Conservation (phyloP, 30 jellyfish, hydroid and myxozoan species). For the Catostylus mosaicus region DNA sequence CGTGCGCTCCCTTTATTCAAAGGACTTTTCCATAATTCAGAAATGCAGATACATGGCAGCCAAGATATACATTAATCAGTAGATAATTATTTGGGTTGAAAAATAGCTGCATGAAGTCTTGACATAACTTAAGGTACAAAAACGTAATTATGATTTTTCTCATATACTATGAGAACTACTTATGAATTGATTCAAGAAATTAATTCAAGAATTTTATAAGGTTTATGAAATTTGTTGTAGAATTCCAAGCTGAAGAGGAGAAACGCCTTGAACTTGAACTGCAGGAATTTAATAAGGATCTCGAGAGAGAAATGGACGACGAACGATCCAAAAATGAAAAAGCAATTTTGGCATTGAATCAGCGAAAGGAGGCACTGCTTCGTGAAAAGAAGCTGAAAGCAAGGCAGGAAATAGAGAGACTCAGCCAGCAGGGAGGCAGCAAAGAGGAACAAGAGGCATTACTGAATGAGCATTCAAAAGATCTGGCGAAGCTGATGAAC, state of each 20-base stretch:
- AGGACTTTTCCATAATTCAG: no score
- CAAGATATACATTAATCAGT: no score
- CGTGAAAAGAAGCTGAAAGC: conserved; percentile 93
- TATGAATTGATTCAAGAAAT: no score
- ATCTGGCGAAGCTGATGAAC: conserved; percentile 92
- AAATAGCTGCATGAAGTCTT: no score
- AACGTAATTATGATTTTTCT: no score
- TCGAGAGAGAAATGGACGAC: conserved; percentile 81
- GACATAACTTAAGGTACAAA: no score
- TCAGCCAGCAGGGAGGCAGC: conserved; percentile 91
- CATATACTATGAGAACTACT: no score
- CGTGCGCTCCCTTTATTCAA: no score
- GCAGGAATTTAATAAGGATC: conserved; percentile 52
- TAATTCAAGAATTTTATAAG: no score
- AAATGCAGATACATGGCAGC: no score
- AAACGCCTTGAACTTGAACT: conserved; percentile 81
- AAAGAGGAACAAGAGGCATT: conserved; percentile 94
- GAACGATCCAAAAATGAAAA: conserved; percentile 90
- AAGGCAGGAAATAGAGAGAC: conserved; percentile 81
- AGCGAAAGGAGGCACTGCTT: conserved; percentile 87
- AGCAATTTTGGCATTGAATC: conserved; percentile 84
- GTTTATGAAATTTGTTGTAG: conserved; percentile 45
- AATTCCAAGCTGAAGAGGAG: conserved; percentile 84
- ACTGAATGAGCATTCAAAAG: conserved; percentile 90
- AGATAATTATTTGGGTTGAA: no score